Base-by-base conservation (phyloP, 2,888 invertebrate species). In the Scotopteryx bipunctaria region DNA sequence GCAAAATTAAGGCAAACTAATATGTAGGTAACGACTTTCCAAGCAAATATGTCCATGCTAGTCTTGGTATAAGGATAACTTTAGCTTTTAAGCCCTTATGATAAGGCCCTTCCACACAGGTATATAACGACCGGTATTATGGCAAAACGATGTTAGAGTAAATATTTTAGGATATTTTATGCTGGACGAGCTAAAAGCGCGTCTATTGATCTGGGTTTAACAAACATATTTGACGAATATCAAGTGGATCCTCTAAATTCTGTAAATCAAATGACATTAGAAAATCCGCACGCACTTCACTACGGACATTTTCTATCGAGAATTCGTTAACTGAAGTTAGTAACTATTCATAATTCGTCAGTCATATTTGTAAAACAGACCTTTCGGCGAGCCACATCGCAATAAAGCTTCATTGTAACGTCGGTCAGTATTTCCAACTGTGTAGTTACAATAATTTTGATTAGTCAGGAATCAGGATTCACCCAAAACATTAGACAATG, bases 401-500 rank as follows among this genome's bases (percentile, higher is more conserved):
- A n/a, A 9, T 11, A 27, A 9, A 11, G 5, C 9, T 3, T 25
- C 2, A 2, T 2, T 1, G 6, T 36, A 21, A 11, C 14, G 21
- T 11, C 35, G 11, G 8, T 5, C 40, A 8, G 40, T 25, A 25
- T 40, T 2, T 38, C 19, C 9, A 5, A n/a, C 5, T 21, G 35
- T 19, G 14, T 15, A 19, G 21, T 19, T 33, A 19, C 3, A 27
- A 25, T 8, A 9, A 14, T 29, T 31, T 25, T 16, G 16, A 37
- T 52, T 54, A 54, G 48, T 44, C 6, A 31, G 33, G 23, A 44
- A 27, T 35, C 6, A 31, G 33, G 23, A 44, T 31, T 35, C 40
- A 48, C 29, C 53, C 51, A 64, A 61, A 57, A 55, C 49, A 47
- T 15, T 21, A 17, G 61, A 59, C 59, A 61, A 33, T 46, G 55